Evolutionary conservation across 2,888 invertebrate genomes (phyloP), one percentile per base, ranked within the genome.

Genomic region (Luperina testacea): DNA sequence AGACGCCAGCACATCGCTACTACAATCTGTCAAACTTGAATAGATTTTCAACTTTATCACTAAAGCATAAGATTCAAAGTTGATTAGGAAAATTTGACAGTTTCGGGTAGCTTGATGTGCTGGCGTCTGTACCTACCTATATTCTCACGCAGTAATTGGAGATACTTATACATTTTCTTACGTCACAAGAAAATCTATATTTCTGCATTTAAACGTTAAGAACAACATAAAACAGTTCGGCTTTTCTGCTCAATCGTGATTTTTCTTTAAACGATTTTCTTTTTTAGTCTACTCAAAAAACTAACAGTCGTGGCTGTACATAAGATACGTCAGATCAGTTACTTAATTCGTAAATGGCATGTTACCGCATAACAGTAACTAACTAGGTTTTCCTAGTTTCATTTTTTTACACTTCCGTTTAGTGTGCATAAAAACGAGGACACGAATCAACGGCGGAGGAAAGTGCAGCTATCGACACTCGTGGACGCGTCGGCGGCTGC

Each of bases 311-410:
- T 32, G 24, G 1, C 15, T 6, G 15, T 20, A 15, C 38, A 64
- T 32, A 64, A 61, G 7, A 59, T 1, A 59, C 15, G 61, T 1
- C 64, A 1, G 38, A 11, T 38, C 11, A 38, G 38, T 63, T 32
- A 68, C 53, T 68, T 68, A 61, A 79, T 79, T 79, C 51, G 24
- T 15, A 61, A 68, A 70, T 38, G 32, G 15, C 24, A 27, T 51
- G 51, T 61, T 53, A 73, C 38, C 13, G 13, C 51, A 57, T 75
- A 42, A 53, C 15, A 75, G 17, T 57, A 5, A 24, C 32, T 3
- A 61, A 67, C 42, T n/a, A 48, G n/a, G 7, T 45, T 65, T 17
- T 38, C 13, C 24, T 48, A n/a, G 48, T 73, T 51, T 51, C 0
- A 6, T n/a, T 53, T 72, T 38, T 65, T 38, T n/a, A 53, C 6